A percentile compares a stretch with the other conserved stretches of the same genome.
These are phyloP conservation scores for Agrypnia vestita DNA, from an alignment of 1,140 invertebrate genomes.

Conservation along the genomic window DNA sequence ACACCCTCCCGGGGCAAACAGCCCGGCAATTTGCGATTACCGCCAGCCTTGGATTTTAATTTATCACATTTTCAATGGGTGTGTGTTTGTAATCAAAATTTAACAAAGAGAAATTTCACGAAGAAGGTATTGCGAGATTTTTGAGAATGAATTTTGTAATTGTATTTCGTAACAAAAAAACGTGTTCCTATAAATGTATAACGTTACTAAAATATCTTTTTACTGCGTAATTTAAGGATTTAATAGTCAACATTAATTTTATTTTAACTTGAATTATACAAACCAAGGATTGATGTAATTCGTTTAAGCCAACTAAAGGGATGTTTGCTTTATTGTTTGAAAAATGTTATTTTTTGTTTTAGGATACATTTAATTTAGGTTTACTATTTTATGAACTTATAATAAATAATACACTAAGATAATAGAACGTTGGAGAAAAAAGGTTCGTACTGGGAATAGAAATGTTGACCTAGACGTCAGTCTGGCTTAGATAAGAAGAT, in stretches of 20 bases:
- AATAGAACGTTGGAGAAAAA: too few species aligned
- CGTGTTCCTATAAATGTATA: neutral
- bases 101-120: conserved; percentile 41
- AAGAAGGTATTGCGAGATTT: conserved; percentile 17
- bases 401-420: too few species aligned
- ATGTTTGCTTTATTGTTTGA: too few species aligned
- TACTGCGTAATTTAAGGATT: neutral
- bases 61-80: conserved; percentile 39
- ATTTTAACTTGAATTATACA: neutral
- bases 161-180: conserved; percentile 22
- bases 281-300: too few species aligned
- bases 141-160: conserved; percentile 17
- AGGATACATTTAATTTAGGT: too few species aligned
- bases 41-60: conserved; percentile 38
- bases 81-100: conserved; percentile 33
- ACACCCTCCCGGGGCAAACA: neutral
- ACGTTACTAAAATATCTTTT: neutral
- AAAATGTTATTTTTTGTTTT: too few species aligned
- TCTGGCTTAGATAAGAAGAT: too few species aligned
- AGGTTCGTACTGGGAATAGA: too few species aligned
- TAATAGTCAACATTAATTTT: conserved; percentile 16
- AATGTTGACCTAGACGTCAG: too few species aligned
- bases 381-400: too few species aligned
- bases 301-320: too few species aligned
- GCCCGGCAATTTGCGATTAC: conserved; percentile 35